These are phyloP conservation scores for Drosophila serrata DNA, from an alignment of 1,140 invertebrate genomes.

Conservation along the genomic window DNA sequence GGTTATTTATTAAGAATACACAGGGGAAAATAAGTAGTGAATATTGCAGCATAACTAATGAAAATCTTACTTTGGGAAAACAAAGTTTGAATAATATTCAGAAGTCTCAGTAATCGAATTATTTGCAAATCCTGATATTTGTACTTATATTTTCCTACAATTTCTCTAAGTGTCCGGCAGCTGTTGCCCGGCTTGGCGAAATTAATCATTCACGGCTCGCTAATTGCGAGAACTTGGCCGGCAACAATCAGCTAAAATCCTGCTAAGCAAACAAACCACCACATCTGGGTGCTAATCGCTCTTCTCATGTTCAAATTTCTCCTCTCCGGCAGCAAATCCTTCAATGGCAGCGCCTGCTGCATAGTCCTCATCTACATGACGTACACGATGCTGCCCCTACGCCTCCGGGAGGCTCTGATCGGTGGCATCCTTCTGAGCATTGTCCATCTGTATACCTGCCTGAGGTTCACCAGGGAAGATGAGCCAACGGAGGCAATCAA, in stretches of 20 bases:
- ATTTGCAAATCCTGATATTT: no score
- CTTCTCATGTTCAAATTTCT: slow-evolving; percentile 27
- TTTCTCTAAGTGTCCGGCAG: slow-evolving; percentile 21
- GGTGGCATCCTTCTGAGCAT: slow-evolving; percentile 89
- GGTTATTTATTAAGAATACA: neutral
- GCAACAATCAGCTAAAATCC: slow-evolving; percentile 5
- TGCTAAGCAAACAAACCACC: slow-evolving; percentile 34
- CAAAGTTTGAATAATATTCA: no score
- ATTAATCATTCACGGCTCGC: slow-evolving; percentile 70
- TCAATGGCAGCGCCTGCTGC: slow-evolving; percentile 83
- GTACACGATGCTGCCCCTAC: slow-evolving; percentile 94
- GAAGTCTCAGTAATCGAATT: no score
- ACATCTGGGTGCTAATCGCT: slow-evolving; percentile 25
- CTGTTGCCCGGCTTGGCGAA: slow-evolving; percentile 39
- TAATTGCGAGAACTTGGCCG: slow-evolving; percentile 56
- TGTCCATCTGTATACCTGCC: slow-evolving; percentile 88
- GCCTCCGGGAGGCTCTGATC: slow-evolving; percentile 91
- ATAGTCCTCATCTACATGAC: slow-evolving; percentile 94
- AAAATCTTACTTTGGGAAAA: neutral
- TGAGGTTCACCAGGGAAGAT: slow-evolving; percentile 44
- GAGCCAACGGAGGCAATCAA: slow-evolving; percentile 24
- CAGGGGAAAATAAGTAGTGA: neutral
- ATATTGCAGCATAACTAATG: neutral
- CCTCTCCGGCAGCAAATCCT: slow-evolving; percentile 71
- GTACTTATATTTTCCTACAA: neutral